phyloP scores from a whole-genome alignment of 2,888 invertebrate genomes.

The Atherix ibis region DNA sequence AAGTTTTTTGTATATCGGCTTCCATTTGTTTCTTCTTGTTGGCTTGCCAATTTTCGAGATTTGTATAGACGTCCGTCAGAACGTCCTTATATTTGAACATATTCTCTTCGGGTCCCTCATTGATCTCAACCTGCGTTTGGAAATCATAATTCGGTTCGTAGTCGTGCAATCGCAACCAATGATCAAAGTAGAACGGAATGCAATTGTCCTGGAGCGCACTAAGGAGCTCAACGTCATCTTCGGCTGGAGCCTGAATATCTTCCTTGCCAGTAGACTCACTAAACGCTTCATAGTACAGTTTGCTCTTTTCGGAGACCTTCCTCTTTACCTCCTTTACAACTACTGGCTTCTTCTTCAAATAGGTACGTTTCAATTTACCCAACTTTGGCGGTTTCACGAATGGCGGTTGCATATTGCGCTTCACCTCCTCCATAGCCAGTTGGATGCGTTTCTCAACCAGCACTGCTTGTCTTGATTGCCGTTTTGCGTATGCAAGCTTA shows the following conservation, averaged over 20 bases:
- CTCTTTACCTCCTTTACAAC: constrained; percentile 10
- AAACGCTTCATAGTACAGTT: constrained; percentile 26
- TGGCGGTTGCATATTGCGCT: constrained; percentile 24
- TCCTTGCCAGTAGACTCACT: constrained; percentile 16
- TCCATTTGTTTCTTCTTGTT: constrained; percentile 23
- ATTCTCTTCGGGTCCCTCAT: constrained; percentile 25
- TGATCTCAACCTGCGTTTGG: constrained; percentile 24
- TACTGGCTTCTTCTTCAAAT: constrained; percentile 16
- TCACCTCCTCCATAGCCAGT: constrained; percentile 24
- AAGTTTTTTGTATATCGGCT: constrained; percentile 25
- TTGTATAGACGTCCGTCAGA: constrained; percentile 18
- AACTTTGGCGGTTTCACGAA: constrained; percentile 18
- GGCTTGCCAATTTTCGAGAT: constrained; percentile 21
- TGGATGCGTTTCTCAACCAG: constrained; percentile 25
- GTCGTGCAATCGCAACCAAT: constrained; percentile 26
- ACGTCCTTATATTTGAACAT: constrained; percentile 15
- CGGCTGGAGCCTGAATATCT: constrained; percentile 8
- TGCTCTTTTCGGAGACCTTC: constrained; percentile 20
- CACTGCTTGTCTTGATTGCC: constrained; percentile 22
- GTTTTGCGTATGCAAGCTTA: constrained; percentile 16
- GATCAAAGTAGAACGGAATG: constrained; percentile 30
- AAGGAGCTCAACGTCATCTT: constrained; percentile 17
- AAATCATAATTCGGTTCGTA: constrained; percentile 30
- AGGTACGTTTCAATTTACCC: constrained; percentile 19
- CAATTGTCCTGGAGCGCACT: constrained; percentile 24